Evolutionary conservation across 2,797 vertebrate genomes (phyloP).

Genomic region (Tauraco hartlaubi): DNA sequence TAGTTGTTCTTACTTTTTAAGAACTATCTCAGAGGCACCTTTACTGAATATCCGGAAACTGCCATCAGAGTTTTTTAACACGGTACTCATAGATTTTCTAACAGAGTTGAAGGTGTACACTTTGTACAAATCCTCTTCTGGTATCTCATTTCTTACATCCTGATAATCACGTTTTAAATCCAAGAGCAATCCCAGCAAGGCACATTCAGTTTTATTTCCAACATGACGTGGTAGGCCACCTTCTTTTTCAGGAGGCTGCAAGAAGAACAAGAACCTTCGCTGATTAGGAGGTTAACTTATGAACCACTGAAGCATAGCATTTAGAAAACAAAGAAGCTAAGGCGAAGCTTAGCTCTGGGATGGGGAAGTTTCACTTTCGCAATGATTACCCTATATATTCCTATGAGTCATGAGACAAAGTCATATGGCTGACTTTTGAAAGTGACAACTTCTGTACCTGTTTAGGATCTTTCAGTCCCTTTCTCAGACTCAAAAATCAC

Average conservation of each 20-base stretch:
- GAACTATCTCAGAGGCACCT: conserved; percentile 98
- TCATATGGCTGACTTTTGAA: not conserved
- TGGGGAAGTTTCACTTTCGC: not conserved
- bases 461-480: not conserved
- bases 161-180: conserved; percentile 98
- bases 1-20: conserved; percentile 92
- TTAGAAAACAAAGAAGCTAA: not conserved
- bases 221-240: conserved; percentile 97
- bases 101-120: conserved; percentile 99
- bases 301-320: not conserved
- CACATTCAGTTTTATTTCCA: conserved; percentile 99
- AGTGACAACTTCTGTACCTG: not conserved
- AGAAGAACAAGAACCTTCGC: conserved; percentile 39
- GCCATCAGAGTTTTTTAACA: conserved; percentile 96
- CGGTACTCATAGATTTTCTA: conserved; percentile 99
- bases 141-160: conserved; percentile 95
- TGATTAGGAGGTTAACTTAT: not conserved
- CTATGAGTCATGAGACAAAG: not conserved
- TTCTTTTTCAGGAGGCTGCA: conserved; percentile 94
- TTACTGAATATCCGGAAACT: conserved; percentile 99
- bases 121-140: conserved; percentile 98
- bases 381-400: not conserved
- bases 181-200: conserved; percentile 94
- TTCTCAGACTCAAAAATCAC: not conserved
- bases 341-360: not conserved